These are phyloP conservation scores for Melitaea cinxia DNA, from an alignment of 1,140 invertebrate genomes.

Conservation along the genomic window DNA sequence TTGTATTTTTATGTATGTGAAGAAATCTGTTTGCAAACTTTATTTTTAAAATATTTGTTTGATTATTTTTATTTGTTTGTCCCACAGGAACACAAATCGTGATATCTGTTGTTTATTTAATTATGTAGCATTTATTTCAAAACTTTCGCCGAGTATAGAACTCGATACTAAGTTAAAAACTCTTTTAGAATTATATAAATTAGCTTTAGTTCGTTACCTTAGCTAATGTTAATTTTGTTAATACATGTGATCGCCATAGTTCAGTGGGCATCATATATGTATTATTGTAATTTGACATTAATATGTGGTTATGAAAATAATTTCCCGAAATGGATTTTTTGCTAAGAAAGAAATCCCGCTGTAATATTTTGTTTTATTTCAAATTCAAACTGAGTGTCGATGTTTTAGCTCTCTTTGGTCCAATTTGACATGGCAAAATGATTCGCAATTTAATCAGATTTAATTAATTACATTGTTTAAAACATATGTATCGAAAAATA, in stretches of 20 bases:
- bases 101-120: constrained; percentile 9
- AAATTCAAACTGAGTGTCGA: not conserved
- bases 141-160: not conserved
- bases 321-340: constrained; percentile 3
- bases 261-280: not conserved
- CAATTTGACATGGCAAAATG: too few relatives aligned
- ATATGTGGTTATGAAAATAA: constrained; percentile 10
- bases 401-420: not conserved
- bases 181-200: constrained; percentile 1
- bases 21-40: too few relatives aligned
- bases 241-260: not conserved
- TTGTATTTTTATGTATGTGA: too few relatives aligned
- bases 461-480: too few relatives aligned
- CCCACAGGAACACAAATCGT: not conserved
- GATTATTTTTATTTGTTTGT: not conserved
- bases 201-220: constrained; percentile 19
- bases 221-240: constrained; percentile 24
- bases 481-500: too few relatives aligned
- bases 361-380: constrained; percentile 11
- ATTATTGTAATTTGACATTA: constrained; percentile 11
- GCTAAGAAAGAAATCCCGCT: constrained; percentile 1
- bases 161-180: not conserved
- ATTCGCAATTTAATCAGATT: too few relatives aligned
- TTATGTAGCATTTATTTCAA: constrained; percentile 10
- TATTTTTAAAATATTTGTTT: not conserved